Evolutionary conservation across 2,888 invertebrate species (phyloP).

Genomic region (Mimumesa dahlbomi): DNA sequence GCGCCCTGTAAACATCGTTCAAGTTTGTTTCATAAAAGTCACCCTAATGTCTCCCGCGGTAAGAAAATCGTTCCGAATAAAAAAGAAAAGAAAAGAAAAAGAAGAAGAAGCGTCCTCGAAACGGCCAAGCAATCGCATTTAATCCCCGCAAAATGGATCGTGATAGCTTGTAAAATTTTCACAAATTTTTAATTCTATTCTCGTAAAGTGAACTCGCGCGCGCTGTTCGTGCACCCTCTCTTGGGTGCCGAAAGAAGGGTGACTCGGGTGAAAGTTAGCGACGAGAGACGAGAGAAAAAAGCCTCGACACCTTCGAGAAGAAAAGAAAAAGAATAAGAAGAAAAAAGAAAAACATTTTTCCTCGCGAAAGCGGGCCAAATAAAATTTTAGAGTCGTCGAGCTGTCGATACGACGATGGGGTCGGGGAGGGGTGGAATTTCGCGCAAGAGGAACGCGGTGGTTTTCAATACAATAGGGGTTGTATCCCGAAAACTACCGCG

Average conservation of each 20-base stretch:
- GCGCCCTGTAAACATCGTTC: conserved; percentile 55
- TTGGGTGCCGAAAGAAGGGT: too few relatives aligned
- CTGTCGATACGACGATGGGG: conserved; percentile 53
- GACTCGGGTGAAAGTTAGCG: too few relatives aligned
- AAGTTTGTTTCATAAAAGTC: conserved; percentile 50
- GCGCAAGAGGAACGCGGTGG: conserved; percentile 44
- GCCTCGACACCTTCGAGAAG: neutral
- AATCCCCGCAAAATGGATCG: too few relatives aligned
- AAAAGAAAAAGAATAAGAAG: conserved; percentile 14
- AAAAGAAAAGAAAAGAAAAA: too few relatives aligned
- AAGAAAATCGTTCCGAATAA: neutral
- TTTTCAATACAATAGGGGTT: conserved; percentile 69
- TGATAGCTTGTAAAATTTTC: too few relatives aligned
- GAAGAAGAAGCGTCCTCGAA: too few relatives aligned
- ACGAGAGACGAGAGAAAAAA: neutral
- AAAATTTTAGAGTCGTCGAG: conserved; percentile 75
- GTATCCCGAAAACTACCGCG: conserved; percentile 48
- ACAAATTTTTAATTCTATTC: neutral
- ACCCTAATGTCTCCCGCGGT: conserved; percentile 19
- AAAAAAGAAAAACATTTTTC: conserved; percentile 47
- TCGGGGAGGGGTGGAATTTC: conserved; percentile 41
- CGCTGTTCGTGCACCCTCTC: too few relatives aligned
- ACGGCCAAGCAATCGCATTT: too few relatives aligned
- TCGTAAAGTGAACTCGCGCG: too few relatives aligned
- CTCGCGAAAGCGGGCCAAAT: conserved; percentile 62